Base-by-base conservation (phyloP, 2,888 invertebrate genomes). In the Lymantria dispar region DNA sequence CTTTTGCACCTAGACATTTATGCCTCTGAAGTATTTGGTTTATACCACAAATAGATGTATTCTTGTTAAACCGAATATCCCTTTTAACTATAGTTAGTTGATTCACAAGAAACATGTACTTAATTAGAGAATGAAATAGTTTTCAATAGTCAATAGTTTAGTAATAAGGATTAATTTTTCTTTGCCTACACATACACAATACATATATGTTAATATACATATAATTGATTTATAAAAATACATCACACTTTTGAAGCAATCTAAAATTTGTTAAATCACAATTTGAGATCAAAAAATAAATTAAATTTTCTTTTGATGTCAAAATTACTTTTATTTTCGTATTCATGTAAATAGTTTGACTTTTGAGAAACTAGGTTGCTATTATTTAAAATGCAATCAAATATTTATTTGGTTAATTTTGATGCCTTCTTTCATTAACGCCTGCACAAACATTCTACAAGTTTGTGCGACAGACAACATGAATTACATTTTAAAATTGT, bases 271-370 rank as follows among this genome's bases (percentile, higher is more conserved):
- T 42, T 29, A 49, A n/a, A 38, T 14, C 47, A 58, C 48, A 64
- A 77, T 84, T 88, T 88, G 88, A 87, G 88, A 88, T 88, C 89
- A 85, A 85, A 85, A 84, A 71, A 74, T 60, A 48, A 64, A 68
- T 54, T 63, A 31, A 38, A 45, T 69, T 70, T 47, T 45, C 50
- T 51, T 68, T 83, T 69, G 75, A 78, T 60, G 68, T 64, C 71
- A 59, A 83, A 83, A 80, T 70, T 69, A 55, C 58, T 65, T 64
- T 40, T 45, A 60, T 60, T 65, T 64, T 40, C 64, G 62, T 54
- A 56, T 42, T 52, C 51, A 60, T 66, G 58, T 66, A 60, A 64
- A 66, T 64, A 66, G 66, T 62, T 66, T 66, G 66, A 60, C 47
- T 54, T 50, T 50, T 44, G 15, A 33, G 33, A 33, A 33, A 33